Evolutionary conservation across 2,113 vertebrate genomes (phyloP).

Genomic region (Hipposideros armiger): DNA sequence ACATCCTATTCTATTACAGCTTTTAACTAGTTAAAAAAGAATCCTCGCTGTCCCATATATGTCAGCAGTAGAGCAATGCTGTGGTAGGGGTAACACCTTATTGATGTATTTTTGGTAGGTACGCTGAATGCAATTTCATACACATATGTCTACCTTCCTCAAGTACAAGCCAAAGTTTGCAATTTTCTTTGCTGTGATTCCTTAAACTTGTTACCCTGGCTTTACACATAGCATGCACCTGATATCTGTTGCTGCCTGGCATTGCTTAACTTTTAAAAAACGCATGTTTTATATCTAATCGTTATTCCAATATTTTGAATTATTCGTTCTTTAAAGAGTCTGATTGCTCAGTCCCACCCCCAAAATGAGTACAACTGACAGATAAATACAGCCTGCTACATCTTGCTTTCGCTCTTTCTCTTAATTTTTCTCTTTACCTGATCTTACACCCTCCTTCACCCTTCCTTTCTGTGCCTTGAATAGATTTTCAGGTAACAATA

Average conservation of each 20-base stretch:
- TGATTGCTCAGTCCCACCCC: background rate
- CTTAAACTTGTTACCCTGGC: background rate
- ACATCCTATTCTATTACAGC: background rate
- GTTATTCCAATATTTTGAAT: background rate
- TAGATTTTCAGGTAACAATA: background rate
- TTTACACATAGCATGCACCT: background rate
- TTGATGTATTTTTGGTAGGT: background rate
- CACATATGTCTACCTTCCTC: background rate
- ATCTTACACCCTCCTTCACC: background rate
- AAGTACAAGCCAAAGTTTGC: background rate
- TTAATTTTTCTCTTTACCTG: background rate
- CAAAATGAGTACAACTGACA: background rate
- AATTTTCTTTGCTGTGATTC: conserved; percentile 10
- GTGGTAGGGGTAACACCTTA: background rate
- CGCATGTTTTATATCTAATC: background rate
- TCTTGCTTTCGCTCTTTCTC: background rate
- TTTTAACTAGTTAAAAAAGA: background rate
- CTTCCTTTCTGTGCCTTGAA: background rate
- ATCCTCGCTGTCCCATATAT: background rate
- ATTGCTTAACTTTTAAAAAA: background rate
- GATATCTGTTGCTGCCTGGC: background rate
- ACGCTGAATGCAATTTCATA: background rate
- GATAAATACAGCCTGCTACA: background rate
- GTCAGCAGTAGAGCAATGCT: background rate
- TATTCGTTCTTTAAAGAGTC: background rate